Percentiles rank a stretch among this genome's conserved stretches.
phyloP scores from a whole-genome alignment of 2,888 invertebrate species.

The Helicoverpa assulta region DNA sequence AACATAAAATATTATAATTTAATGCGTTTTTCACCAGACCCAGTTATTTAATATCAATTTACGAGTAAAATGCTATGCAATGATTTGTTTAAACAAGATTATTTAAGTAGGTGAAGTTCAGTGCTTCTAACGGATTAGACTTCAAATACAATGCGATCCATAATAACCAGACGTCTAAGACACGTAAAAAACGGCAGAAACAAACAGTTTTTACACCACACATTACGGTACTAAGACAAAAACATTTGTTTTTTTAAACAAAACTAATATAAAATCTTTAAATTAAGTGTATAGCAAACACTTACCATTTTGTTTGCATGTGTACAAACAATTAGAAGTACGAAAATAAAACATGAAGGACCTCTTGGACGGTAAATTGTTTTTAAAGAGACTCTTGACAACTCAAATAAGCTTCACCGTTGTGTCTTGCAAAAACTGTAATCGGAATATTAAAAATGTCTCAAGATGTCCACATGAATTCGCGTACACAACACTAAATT shows the following conservation, averaged over 20 bases:
- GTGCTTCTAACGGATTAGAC: background rate
- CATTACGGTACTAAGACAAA: slow-evolving; percentile 41
- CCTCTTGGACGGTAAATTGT: slow-evolving; percentile 51
- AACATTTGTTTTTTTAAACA: slow-evolving; percentile 18
- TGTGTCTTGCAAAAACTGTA: slow-evolving; percentile 46
- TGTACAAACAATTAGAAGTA: slow-evolving; percentile 74
- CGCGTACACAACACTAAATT: too few relatives aligned
- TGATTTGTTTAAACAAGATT: background rate
- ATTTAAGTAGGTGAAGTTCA: background rate
- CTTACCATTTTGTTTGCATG: slow-evolving; percentile 73
- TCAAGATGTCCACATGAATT: slow-evolving; percentile 4
- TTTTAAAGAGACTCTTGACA: slow-evolving; percentile 58
- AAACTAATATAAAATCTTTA: slow-evolving; percentile 28
- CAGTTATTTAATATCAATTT: too few relatives aligned
- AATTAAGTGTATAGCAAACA: slow-evolving; percentile 67
- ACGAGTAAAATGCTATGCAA: background rate
- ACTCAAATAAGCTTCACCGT: slow-evolving; percentile 63
- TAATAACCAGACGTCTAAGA: background rate
- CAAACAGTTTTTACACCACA: slow-evolving; percentile 34
- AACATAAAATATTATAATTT: too few relatives aligned
- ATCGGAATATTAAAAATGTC: slow-evolving; percentile 17
- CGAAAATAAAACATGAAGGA: slow-evolving; percentile 63
- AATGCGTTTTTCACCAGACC: too few relatives aligned
- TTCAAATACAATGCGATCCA: too few relatives aligned
- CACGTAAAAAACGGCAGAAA: background rate